A percentile compares a stretch with the other conserved stretches of the same genome.
phyloP scores from a whole-genome alignment of 2,113 vertebrate genomes.

The Eolophus roseicapilla region DNA sequence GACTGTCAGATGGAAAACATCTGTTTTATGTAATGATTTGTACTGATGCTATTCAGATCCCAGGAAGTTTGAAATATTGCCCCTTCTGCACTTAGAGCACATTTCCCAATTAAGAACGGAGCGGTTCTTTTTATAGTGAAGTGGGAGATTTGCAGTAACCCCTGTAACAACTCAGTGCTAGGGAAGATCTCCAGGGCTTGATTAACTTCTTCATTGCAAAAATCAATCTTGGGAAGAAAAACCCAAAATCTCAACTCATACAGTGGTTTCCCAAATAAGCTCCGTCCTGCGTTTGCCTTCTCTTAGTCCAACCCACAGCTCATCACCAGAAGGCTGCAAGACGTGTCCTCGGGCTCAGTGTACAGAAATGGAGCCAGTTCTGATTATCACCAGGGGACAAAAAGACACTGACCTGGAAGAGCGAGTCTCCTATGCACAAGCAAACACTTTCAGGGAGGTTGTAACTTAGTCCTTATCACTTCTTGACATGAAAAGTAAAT shows the following conservation, averaged over 20 bases:
- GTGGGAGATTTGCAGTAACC: conserved; percentile 9
- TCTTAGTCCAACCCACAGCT: neutral
- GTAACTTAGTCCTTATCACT: conserved; percentile 14
- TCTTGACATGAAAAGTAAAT: conserved; percentile 12
- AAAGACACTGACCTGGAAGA: neutral
- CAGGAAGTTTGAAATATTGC: conserved; percentile 7
- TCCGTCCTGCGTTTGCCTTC: neutral
- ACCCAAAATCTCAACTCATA: neutral
- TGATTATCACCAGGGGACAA: neutral
- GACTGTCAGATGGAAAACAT: conserved; percentile 26
- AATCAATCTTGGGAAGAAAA: conserved; percentile 12
- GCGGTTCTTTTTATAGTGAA: conserved; percentile 1
- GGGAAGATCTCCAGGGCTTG: neutral
- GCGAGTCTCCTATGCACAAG: neutral
- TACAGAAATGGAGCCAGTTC: neutral
- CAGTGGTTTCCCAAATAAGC: neutral
- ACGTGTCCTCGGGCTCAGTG: neutral
- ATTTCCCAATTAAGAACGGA: conserved; percentile 28
- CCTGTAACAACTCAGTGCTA: conserved; percentile 7
- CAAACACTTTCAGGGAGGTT: neutral
- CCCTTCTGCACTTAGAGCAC: neutral
- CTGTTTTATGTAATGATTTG: conserved; percentile 16
- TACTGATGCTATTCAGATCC: conserved; percentile 26
- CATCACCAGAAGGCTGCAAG: neutral
- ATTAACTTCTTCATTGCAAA: neutral